Evolutionary conservation across 2,888 invertebrate genomes (phyloP).

Genomic region (Palloptera scutellata): DNA sequence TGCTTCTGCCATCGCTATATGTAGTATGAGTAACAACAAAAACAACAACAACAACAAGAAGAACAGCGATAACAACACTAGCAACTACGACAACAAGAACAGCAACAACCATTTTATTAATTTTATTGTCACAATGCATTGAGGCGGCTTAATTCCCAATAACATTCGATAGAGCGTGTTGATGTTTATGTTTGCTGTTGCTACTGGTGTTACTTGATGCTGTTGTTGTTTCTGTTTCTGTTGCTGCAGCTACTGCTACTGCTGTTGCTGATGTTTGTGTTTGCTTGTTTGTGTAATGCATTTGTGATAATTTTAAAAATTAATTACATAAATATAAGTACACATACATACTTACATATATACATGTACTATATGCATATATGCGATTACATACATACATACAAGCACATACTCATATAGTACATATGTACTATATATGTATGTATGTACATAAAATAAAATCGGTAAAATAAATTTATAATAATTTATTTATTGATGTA

Average conservation of each 20-base stretch:
- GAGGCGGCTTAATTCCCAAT: slow-evolving; percentile 52
- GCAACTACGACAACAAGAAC: slow-evolving; percentile 9
- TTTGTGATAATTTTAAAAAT: slow-evolving; percentile 62
- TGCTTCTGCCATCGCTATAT: too few species aligned
- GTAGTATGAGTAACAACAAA: too few species aligned
- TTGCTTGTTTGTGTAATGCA: slow-evolving; percentile 45
- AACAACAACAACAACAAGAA: too few species aligned
- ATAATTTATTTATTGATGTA: slow-evolving; percentile 60
- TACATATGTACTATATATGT: too few species aligned
- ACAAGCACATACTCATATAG: too few species aligned
- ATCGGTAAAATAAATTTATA: slow-evolving; percentile 60
- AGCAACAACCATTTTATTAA: slow-evolving; percentile 44
- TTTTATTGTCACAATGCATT: slow-evolving; percentile 54
- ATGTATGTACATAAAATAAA: slow-evolving; percentile 44
- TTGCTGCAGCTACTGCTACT: slow-evolving; percentile 20
- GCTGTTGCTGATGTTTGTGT: slow-evolving; percentile 44
- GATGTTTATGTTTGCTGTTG: background rate
- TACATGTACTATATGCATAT: too few species aligned
- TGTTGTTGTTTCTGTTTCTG: slow-evolving; percentile 13
- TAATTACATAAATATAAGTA: slow-evolving; percentile 58
- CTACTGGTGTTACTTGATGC: slow-evolving; percentile 3
- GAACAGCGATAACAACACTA: too few species aligned
- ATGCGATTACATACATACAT: too few species aligned
- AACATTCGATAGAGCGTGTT: background rate
- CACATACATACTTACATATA: slow-evolving; percentile 23